These are phyloP conservation scores for Machimus rusticus DNA, from an alignment of 2,888 invertebrate genomes.

Conservation along the genomic window DNA sequence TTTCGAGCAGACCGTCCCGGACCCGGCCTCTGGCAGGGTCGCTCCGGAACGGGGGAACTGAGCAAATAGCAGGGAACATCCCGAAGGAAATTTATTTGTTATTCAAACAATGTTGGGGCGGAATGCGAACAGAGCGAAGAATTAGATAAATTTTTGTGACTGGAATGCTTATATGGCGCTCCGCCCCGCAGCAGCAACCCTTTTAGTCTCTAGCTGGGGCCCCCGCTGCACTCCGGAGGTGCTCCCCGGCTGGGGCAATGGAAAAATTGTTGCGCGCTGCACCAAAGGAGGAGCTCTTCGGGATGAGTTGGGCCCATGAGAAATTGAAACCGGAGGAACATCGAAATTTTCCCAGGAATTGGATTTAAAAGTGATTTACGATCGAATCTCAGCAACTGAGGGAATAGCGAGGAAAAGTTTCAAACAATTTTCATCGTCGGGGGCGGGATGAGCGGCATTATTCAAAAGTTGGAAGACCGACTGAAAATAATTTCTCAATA, in stretches of 20 bases:
- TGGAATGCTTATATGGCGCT: neutral
- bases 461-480: neutral
- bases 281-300: neutral
- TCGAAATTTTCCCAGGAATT: neutral
- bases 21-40: neutral
- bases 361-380: neutral
- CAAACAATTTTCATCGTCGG: neutral
- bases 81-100: conserved; percentile 8
- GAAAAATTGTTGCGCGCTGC: neutral
- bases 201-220: neutral
- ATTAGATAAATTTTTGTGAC: conserved; percentile 26
- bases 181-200: neutral
- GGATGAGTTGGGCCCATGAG: neutral
- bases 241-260: neutral
- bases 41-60: neutral
- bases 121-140: conserved; percentile 13
- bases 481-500: neutral
- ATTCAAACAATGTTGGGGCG: conserved; percentile 4
- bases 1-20: neutral
- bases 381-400: neutral
- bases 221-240: neutral
- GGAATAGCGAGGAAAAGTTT: neutral
- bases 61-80: neutral
- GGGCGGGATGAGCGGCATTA: neutral
- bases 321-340: neutral